A percentile compares a stretch with the other conserved stretches of the same genome.
Evolutionary conservation across 2,797 vertebrate species (phyloP).

Genomic region (Molossus molossus): DNA sequence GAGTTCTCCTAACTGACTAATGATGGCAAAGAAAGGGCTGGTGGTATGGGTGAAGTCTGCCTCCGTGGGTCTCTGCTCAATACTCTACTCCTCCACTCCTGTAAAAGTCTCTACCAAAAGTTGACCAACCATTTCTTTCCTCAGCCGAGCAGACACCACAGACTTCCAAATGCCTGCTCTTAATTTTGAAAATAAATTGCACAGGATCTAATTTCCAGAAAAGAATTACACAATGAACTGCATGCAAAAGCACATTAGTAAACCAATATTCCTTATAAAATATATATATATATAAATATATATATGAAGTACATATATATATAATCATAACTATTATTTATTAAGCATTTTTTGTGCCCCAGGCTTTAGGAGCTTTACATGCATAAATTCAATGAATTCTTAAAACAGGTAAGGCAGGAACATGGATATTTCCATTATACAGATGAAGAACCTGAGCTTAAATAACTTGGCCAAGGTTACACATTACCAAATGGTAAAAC

Average conservation of each 20-base stretch:
- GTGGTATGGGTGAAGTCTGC: background rate
- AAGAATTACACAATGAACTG: background rate
- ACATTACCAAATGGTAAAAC: background rate
- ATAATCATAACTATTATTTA: background rate
- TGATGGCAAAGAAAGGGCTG: background rate
- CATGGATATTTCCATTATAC: background rate
- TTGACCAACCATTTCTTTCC: background rate
- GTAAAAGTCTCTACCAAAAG: background rate
- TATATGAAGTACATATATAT: background rate
- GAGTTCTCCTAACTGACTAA: background rate
- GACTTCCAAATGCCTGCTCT: background rate
- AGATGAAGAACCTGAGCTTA: background rate
- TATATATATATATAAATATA: too few species aligned
- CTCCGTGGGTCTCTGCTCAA: background rate
- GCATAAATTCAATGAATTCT: background rate
- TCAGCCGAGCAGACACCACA: background rate
- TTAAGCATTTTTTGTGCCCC: slow-evolving; percentile 75
- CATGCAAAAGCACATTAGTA: background rate
- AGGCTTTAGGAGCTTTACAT: background rate
- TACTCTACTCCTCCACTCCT: background rate
- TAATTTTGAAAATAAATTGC: background rate
- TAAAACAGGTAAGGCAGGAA: background rate
- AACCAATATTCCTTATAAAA: background rate
- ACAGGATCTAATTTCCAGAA: background rate
- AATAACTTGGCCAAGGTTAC: background rate